phyloP scores from a whole-genome alignment of 2,888 invertebrate genomes.

The Leptinotarsa peninsularis region DNA sequence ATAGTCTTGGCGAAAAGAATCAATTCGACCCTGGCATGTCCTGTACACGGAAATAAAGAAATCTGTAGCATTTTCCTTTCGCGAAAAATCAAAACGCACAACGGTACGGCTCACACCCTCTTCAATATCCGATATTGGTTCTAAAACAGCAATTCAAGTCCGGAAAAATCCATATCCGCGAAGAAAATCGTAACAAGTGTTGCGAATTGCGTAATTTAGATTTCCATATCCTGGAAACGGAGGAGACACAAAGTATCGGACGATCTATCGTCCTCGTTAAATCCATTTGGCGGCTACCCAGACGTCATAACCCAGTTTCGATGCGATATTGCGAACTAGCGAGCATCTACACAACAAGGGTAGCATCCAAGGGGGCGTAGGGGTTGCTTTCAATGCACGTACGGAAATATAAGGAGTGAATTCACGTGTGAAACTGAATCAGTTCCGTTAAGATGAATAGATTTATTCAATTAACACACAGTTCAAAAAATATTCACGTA shows the following conservation, averaged over 20 bases:
- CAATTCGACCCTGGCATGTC: no score
- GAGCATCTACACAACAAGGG: constrained; percentile 17
- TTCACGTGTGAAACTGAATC: neutral
- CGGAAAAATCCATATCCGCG: neutral
- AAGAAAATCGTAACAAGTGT: constrained; percentile 42
- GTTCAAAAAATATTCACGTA: neutral
- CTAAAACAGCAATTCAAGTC: neutral
- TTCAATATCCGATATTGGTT: neutral
- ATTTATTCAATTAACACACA: neutral
- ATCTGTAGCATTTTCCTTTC: neutral
- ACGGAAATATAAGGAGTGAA: neutral
- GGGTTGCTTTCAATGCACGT: neutral
- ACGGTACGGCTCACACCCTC: neutral
- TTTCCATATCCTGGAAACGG: constrained; percentile 46
- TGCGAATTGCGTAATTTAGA: constrained; percentile 46
- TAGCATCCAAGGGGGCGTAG: neutral
- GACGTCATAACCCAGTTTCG: constrained; percentile 47
- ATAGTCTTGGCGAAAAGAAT: no score
- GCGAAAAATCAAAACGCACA: neutral
- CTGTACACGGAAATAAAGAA: neutral
- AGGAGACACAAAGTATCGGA: constrained; percentile 47
- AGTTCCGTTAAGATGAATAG: neutral
- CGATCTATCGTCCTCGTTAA: constrained; percentile 46
- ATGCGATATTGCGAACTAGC: constrained; percentile 7
- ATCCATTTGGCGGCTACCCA: constrained; percentile 47